Percentiles rank a stretch among this genome's conserved stretches.
These are phyloP conservation scores for Heteractis magnifica DNA, from an alignment of 92 coral and sea anemone genomes.

Conservation along the genomic window DNA sequence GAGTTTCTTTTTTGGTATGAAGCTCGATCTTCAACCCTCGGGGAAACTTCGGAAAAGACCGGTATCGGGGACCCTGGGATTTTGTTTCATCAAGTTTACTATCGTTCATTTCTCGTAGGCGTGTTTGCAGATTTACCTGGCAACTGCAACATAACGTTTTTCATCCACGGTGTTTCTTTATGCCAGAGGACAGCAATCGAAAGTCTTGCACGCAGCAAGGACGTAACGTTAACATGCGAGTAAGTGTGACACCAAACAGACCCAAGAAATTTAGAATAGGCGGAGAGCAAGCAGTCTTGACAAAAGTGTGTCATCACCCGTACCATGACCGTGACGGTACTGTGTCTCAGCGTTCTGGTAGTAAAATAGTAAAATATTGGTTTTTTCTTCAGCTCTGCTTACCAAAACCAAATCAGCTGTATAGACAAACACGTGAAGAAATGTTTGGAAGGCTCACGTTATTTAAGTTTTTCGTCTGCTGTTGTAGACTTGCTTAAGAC, in stretches of 20 bases:
- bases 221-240: constrained; percentile 17
- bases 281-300: not conserved
- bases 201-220: not conserved
- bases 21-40: no score
- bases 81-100: not conserved
- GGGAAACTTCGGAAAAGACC: not conserved
- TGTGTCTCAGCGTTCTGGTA: not conserved
- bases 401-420: not conserved
- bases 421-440: not conserved
- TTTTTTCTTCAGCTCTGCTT: not conserved
- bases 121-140: not conserved
- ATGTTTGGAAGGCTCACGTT: not conserved
- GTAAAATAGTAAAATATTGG: no score
- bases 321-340: no score
- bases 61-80: not conserved
- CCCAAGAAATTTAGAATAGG: no score
- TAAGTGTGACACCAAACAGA: not conserved
- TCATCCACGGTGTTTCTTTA: not conserved
- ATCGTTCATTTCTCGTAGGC: not conserved
- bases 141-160: not conserved
- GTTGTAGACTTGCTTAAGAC: not conserved
- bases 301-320: not conserved
- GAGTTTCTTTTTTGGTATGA: no score
- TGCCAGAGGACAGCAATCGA: constrained; percentile 8
- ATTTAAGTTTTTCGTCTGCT: not conserved